phyloP scores from a whole-genome alignment of 2,888 invertebrate genomes.

The Tiphia femorata region DNA sequence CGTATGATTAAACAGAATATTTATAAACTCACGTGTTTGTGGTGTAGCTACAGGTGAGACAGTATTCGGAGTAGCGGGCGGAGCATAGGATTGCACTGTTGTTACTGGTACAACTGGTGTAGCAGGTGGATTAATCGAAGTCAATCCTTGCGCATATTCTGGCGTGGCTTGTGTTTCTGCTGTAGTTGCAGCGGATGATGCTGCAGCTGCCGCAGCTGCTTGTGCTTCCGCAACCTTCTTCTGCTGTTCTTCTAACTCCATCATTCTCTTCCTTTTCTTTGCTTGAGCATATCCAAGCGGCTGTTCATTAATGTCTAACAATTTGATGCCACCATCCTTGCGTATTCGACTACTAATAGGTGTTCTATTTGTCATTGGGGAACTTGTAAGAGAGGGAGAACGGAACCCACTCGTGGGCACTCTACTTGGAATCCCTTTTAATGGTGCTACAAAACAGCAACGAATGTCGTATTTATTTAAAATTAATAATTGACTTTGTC shows the following conservation, averaged over 20 bases:
- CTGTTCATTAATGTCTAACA: constrained; percentile 93
- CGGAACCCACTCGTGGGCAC: constrained; percentile 78
- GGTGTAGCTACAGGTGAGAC: constrained; percentile 52
- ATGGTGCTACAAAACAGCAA: constrained; percentile 76
- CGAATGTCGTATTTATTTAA: neutral
- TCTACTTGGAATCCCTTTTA: constrained; percentile 92
- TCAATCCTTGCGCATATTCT: constrained; percentile 86
- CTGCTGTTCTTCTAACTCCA: constrained; percentile 77
- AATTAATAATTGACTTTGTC: neutral
- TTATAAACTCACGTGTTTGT: constrained; percentile 54
- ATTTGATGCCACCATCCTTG: constrained; percentile 93
- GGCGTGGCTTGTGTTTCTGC: constrained; percentile 74
- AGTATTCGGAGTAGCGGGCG: constrained; percentile 57
- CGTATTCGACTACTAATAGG: constrained; percentile 73
- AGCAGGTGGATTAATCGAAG: constrained; percentile 74
- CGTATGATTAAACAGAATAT: no score
- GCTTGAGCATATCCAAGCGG: constrained; percentile 87
- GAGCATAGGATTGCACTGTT: constrained; percentile 52
- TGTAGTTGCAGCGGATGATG: constrained; percentile 56
- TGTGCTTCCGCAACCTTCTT: constrained; percentile 74
- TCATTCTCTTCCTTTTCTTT: constrained; percentile 88
- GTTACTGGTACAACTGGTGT: constrained; percentile 58
- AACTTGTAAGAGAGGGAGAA: constrained; percentile 69
- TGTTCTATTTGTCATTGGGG: constrained; percentile 72
- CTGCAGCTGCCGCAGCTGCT: constrained; percentile 61